phyloP scores from a whole-genome alignment of 2,888 invertebrate genomes.

The Cephus sareptanus region DNA sequence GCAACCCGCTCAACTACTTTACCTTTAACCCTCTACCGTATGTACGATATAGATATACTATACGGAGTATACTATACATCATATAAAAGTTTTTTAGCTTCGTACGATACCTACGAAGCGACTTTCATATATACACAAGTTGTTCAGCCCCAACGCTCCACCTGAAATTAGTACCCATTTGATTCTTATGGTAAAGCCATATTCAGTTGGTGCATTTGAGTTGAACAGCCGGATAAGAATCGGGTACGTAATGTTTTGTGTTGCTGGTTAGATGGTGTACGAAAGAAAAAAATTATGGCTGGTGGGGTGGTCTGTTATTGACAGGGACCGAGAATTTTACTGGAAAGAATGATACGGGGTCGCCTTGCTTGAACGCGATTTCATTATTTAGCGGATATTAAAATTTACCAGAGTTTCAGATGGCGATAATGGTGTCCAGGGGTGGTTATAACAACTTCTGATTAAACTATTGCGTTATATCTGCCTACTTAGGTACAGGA shows the following conservation, averaged over 20 bases:
- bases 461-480: neutral
- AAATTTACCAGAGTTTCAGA: neutral
- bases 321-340: neutral
- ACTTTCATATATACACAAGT: neutral
- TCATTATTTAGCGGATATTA: neutral
- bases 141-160: neutral
- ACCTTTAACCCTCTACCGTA: neutral
- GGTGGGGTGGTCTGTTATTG: neutral
- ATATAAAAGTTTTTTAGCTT: neutral
- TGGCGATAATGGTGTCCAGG: neutral
- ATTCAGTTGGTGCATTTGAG: neutral
- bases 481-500: neutral
- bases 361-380: neutral
- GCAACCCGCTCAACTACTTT: neutral
- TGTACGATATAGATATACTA: neutral
- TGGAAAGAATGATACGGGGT: neutral
- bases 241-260: neutral
- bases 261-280: neutral
- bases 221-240: neutral
- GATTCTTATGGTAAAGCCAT: neutral
- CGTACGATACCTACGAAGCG: neutral
- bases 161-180: neutral
- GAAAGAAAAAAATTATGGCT: neutral
- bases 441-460: neutral
- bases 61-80: neutral